A percentile compares a stretch with the other conserved stretches of the same genome.
These are phyloP conservation scores for Penaeus vannamei DNA, from an alignment of 1,140 invertebrate species.

Conservation along the genomic window DNA sequence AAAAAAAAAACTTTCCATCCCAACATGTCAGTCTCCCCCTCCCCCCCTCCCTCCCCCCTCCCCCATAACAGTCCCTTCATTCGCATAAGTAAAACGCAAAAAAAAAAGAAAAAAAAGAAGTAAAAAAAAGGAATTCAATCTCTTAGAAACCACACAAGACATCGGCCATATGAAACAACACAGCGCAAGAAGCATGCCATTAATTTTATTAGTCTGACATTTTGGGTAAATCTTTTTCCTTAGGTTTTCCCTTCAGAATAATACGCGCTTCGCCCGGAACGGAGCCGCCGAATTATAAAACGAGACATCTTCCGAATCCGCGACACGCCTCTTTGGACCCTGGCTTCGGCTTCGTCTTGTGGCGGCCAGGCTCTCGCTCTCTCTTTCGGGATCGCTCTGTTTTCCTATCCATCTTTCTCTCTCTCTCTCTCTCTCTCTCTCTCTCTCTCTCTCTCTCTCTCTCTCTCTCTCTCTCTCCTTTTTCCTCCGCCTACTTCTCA, in stretches of 20 bases:
- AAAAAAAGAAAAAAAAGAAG: too few relatives aligned
- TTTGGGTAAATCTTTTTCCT: slow-evolving; percentile 59
- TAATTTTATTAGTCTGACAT: slow-evolving; percentile 59
- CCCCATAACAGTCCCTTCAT: too few relatives aligned
- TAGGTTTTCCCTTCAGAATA: slow-evolving; percentile 55
- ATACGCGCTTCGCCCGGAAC: slow-evolving; percentile 54
- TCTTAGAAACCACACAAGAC: background rate
- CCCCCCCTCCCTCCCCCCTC: too few relatives aligned
- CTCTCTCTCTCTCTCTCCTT: too few relatives aligned
- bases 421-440: too few relatives aligned
- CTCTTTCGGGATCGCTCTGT: background rate
- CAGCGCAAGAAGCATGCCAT: slow-evolving; percentile 36
- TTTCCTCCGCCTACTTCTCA: too few relatives aligned
- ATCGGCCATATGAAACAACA: slow-evolving; percentile 36
- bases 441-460: too few relatives aligned
- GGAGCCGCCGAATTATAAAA: slow-evolving; percentile 53
- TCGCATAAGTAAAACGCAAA: too few relatives aligned
- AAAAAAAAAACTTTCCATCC: too few relatives aligned
- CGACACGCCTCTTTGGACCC: background rate
- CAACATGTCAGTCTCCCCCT: too few relatives aligned
- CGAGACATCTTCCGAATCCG: slow-evolving; percentile 40
- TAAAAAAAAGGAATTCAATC: too few relatives aligned
- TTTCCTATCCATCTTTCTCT: background rate
- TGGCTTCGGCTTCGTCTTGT: slow-evolving; percentile 35
- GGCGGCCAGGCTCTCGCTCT: background rate